These are phyloP conservation scores for Odontamblyopus rebecca DNA, from an alignment of 2,797 vertebrate species.

Conservation along the genomic window DNA sequence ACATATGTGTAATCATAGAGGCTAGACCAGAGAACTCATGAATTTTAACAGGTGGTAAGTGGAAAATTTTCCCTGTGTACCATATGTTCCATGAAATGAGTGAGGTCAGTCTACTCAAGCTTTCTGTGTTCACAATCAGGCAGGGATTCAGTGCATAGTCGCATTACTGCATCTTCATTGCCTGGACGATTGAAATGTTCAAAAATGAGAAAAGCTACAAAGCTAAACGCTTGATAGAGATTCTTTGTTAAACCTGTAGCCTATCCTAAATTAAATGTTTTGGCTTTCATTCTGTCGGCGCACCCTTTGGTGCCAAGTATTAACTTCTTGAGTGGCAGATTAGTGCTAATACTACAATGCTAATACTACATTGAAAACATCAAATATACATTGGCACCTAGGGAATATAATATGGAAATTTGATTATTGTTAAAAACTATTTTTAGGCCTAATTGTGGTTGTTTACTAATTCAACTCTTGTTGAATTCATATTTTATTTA, in stretches of 20 bases:
- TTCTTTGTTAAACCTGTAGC: conserved; percentile 13
- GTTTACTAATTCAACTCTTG: neutral
- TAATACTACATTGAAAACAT: conserved; percentile 35
- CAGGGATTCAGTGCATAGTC: conserved; percentile 61
- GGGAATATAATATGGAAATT: conserved; percentile 31
- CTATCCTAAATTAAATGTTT: conserved; percentile 2
- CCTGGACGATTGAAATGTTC: conserved; percentile 20
- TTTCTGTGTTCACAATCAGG: conserved; percentile 32
- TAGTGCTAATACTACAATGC: conserved; percentile 40
- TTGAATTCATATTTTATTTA: neutral
- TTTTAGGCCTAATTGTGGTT: neutral
- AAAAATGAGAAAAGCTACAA: conserved; percentile 24
- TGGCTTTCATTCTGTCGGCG: conserved; percentile 18
- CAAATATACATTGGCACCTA: conserved; percentile 66
- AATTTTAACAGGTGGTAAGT: conserved; percentile 33
- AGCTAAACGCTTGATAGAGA: neutral
- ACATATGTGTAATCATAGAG: conserved; percentile 5
- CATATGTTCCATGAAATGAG: conserved; percentile 37
- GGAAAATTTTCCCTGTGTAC: conserved; percentile 52
- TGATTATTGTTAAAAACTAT: conserved; percentile 1
- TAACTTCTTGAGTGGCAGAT: conserved; percentile 28
- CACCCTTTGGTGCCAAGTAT: conserved; percentile 18
- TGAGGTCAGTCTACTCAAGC: conserved; percentile 30
- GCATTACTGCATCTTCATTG: conserved; percentile 52
- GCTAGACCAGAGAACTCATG: conserved; percentile 26